Conservation (phyloP, 2,888 invertebrate species). For the Tetramorium bicarinatum region DNA sequence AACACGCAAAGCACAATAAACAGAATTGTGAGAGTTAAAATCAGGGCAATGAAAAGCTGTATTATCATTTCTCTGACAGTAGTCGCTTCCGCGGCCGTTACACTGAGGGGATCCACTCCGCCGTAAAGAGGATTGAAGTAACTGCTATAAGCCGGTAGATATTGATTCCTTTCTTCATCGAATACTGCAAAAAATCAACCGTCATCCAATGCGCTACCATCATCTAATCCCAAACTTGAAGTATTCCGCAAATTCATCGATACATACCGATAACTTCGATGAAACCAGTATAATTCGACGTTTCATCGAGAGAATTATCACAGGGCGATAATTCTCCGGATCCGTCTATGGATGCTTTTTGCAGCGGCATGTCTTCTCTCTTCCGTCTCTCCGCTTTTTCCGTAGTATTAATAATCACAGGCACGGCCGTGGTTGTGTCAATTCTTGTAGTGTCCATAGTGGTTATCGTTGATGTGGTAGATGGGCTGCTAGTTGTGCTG, state of each 20-base stretch:
- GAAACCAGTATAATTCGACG: constrained; percentile 94
- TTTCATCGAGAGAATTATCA: constrained; percentile 92
- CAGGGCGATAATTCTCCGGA: constrained; percentile 86
- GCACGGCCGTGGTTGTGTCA: constrained; percentile 62
- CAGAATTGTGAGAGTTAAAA: constrained; percentile 89
- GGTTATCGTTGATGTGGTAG: constrained; percentile 54
- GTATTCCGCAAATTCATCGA: background rate
- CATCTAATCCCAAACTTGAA: constrained; percentile 7
- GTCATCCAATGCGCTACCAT: constrained; percentile 3
- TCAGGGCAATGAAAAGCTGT: constrained; percentile 90
- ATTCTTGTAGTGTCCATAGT: constrained; percentile 53
- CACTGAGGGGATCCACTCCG: constrained; percentile 87
- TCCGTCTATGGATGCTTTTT: constrained; percentile 80
- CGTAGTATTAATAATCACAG: constrained; percentile 57
- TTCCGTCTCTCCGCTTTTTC: constrained; percentile 70
- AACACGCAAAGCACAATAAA: constrained; percentile 89
- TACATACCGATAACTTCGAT: constrained; percentile 93
- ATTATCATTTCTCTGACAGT: constrained; percentile 88
- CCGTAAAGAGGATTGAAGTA: constrained; percentile 92
- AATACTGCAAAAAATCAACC: constrained; percentile 85
- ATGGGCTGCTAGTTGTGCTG: background rate
- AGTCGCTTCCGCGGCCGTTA: constrained; percentile 85
- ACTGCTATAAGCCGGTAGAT: constrained; percentile 91
- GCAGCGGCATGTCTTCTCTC: constrained; percentile 78
- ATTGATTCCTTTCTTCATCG: constrained; percentile 85